Evolutionary conservation across 2,113 vertebrate species (phyloP).

Genomic region (Alethe diademata): DNA sequence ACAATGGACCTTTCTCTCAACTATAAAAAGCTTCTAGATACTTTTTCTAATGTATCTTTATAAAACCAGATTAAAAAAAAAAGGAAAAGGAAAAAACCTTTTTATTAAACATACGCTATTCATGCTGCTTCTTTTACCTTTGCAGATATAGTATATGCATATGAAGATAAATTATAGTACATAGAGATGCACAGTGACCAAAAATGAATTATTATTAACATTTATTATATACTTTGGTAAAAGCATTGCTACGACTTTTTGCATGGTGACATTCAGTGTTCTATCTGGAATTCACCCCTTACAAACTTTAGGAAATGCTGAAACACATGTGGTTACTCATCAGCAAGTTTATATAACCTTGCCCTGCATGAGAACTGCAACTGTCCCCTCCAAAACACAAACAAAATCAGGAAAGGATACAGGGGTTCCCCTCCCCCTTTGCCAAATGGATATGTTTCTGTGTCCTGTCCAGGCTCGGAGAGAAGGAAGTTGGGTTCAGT

Average conservation of each 20-base stretch:
- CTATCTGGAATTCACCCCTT: conserved; percentile 10
- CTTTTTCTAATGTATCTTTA: background rate
- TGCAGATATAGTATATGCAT: background rate
- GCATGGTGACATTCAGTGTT: background rate
- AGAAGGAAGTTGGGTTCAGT: conserved; percentile 18
- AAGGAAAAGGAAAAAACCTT: background rate
- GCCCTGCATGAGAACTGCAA: background rate
- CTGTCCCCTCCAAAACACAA: background rate
- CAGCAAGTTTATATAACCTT: conserved; percentile 4
- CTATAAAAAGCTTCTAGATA: conserved; percentile 17
- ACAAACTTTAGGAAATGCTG: background rate
- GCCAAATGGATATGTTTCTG: background rate
- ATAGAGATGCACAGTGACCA: background rate
- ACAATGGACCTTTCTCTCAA: conserved; percentile 72
- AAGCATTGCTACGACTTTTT: background rate
- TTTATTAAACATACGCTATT: background rate
- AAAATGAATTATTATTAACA: conserved; percentile 1
- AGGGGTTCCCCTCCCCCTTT: background rate
- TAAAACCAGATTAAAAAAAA: background rate
- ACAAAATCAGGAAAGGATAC: conserved; percentile 22
- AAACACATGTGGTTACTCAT: background rate
- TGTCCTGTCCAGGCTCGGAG: background rate
- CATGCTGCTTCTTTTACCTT: background rate
- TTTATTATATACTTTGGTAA: background rate
- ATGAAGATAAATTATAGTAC: background rate